These are phyloP conservation scores for Brachypalpus laphriformis DNA, from an alignment of 2,888 invertebrate genomes.

Conservation along the genomic window DNA sequence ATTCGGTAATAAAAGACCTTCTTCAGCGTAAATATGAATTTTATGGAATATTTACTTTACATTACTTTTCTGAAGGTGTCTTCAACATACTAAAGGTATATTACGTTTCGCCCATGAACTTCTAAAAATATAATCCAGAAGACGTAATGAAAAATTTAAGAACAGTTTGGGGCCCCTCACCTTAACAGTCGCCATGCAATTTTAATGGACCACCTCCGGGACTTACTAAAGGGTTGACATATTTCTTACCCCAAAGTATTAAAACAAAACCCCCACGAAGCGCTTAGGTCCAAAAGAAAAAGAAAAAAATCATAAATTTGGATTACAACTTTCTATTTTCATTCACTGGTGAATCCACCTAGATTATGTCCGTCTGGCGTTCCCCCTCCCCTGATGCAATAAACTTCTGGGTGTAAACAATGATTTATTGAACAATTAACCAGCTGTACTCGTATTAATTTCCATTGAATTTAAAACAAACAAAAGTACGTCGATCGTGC, in stretches of 20 bases:
- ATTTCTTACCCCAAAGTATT: not conserved
- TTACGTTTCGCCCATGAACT: no score
- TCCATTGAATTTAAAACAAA: constrained; percentile 48
- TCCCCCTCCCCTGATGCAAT: not conserved
- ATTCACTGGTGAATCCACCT: not conserved
- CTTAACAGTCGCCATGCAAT: not conserved
- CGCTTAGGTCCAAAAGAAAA: not conserved
- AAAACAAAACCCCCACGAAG: not conserved
- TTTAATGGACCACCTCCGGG: not conserved
- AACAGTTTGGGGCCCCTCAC: not conserved
- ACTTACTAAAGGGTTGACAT: not conserved
- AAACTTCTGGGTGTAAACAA: constrained; percentile 44
- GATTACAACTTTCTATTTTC: not conserved
- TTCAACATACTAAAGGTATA: no score
- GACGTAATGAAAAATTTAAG: not conserved
- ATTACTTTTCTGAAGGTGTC: no score
- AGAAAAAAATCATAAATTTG: not conserved
- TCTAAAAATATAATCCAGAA: not conserved
- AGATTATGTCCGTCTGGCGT: not conserved
- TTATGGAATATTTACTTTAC: no score
- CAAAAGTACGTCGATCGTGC: not conserved
- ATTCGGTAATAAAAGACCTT: no score
- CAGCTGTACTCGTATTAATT: constrained; percentile 43
- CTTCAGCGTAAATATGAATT: no score
- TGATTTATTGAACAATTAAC: constrained; percentile 67